Percentiles rank a stretch among this genome's conserved stretches.
Conservation (phyloP, 2,888 invertebrate species). For the Athetis lepigone region DNA sequence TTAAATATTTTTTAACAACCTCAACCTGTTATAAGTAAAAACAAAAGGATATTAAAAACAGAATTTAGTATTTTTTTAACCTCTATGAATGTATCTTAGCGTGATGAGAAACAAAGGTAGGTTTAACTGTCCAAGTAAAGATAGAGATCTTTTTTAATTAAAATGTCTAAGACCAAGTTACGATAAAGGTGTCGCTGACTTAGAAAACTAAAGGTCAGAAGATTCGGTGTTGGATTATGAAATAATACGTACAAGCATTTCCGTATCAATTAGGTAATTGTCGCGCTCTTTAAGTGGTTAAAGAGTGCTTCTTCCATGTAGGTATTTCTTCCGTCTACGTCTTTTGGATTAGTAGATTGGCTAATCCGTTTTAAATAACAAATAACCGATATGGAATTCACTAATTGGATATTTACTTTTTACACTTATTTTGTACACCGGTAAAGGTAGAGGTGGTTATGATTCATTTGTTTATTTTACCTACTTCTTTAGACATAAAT, state of each 20-base stretch:
- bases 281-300: slow-evolving; percentile 17
- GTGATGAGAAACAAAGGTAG: not conserved
- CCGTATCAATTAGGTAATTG: slow-evolving; percentile 22
- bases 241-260: slow-evolving; percentile 13
- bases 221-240: slow-evolving; percentile 24
- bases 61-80: slow-evolving; percentile 1
- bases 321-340: too few relatives aligned
- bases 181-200: slow-evolving; percentile 6
- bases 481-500: too few relatives aligned
- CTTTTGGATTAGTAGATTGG: too few relatives aligned
- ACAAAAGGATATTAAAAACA: not conserved
- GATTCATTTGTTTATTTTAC: not conserved
- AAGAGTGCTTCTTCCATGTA: too few relatives aligned
- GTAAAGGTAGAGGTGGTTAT: not conserved
- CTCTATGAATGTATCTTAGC: too few relatives aligned
- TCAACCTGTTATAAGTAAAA: too few relatives aligned
- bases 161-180: slow-evolving; percentile 6
- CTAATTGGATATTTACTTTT: not conserved
- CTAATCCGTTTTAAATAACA: not conserved
- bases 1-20: not conserved
- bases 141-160: not conserved
- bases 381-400: not conserved
- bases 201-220: slow-evolving; percentile 11
- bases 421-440: not conserved
- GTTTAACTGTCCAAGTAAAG: too few relatives aligned